A percentile compares a stretch with the other conserved stretches of the same genome.
Evolutionary conservation across 2,797 vertebrate genomes (phyloP).

Genomic region (Anableps anableps): DNA sequence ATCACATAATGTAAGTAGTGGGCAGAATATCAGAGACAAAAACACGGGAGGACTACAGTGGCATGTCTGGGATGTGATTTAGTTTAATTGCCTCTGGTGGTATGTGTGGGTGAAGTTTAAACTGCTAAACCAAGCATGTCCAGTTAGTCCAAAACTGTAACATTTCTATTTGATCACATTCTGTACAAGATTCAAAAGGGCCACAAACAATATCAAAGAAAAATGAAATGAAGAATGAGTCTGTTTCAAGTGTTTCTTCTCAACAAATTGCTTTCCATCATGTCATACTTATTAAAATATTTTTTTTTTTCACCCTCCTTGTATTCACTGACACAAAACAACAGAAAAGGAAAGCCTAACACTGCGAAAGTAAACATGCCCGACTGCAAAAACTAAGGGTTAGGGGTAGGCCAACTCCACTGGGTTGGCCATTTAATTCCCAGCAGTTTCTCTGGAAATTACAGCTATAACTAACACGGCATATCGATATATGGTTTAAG

Average conservation of each 20-base stretch:
- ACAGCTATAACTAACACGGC: not conserved
- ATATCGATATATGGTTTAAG: not conserved
- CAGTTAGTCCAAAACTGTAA: slow-evolving; percentile 5
- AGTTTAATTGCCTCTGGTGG: slow-evolving; percentile 59
- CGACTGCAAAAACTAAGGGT: not conserved
- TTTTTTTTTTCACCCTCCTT: slow-evolving; percentile 5
- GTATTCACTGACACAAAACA: slow-evolving; percentile 20
- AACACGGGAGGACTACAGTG: slow-evolving; percentile 56
- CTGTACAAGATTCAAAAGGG: slow-evolving; percentile 19
- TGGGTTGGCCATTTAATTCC: slow-evolving; percentile 20
- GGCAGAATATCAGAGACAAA: slow-evolving; percentile 62
- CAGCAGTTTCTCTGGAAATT: not conserved
- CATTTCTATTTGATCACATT: slow-evolving; percentile 24
- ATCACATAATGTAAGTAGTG: slow-evolving; percentile 62
- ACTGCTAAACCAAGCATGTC: slow-evolving; percentile 11
- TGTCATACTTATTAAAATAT: slow-evolving; percentile 7
- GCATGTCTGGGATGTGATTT: slow-evolving; percentile 60
- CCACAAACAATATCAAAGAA: slow-evolving; percentile 1
- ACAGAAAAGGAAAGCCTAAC: slow-evolving; percentile 1
- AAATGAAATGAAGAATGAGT: slow-evolving; percentile 15
- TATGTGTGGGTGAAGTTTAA: slow-evolving; percentile 48
- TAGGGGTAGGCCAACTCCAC: not conserved
- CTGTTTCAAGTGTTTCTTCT: not conserved
- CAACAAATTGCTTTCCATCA: slow-evolving; percentile 31
- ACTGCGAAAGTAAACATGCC: slow-evolving; percentile 24